These are phyloP conservation scores for Brachionus angularis DNA, from an alignment of 1,140 invertebrate species.

Conservation along the genomic window DNA sequence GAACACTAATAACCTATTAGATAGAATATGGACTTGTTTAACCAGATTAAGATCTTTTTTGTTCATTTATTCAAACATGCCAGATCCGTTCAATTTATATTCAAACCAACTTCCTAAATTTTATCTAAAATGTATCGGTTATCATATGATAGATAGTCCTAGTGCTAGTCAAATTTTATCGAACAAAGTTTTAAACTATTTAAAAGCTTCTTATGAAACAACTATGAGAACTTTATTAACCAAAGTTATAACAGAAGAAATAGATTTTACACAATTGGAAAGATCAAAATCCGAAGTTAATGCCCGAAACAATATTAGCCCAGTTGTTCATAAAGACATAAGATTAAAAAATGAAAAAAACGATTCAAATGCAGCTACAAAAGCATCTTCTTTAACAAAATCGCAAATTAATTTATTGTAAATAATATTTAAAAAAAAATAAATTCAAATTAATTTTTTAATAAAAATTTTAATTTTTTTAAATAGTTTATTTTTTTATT, in stretches of 20 bases:
- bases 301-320: background rate
- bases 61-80: background rate
- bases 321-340: background rate
- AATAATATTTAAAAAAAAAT: no score
- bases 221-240: constrained; percentile 27
- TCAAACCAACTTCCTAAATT: constrained; percentile 13
- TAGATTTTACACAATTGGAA: constrained; percentile 11
- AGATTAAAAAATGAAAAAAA: constrained; percentile 20
- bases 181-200: background rate
- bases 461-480: no score
- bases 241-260: constrained; percentile 21
- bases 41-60: constrained; percentile 19
- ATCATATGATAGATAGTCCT: background rate
- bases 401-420: no score
- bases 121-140: constrained; percentile 25
- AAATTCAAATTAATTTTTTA: no score
- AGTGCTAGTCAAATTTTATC: constrained; percentile 16
- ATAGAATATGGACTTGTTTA: background rate
- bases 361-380: background rate
- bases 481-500: no score
- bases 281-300: background rate
- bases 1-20: background rate
- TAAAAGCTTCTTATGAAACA: background rate
- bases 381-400: background rate
- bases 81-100: background rate